These are phyloP conservation scores for Piaya cayana DNA, from an alignment of 2,113 vertebrate genomes.

Conservation along the genomic window DNA sequence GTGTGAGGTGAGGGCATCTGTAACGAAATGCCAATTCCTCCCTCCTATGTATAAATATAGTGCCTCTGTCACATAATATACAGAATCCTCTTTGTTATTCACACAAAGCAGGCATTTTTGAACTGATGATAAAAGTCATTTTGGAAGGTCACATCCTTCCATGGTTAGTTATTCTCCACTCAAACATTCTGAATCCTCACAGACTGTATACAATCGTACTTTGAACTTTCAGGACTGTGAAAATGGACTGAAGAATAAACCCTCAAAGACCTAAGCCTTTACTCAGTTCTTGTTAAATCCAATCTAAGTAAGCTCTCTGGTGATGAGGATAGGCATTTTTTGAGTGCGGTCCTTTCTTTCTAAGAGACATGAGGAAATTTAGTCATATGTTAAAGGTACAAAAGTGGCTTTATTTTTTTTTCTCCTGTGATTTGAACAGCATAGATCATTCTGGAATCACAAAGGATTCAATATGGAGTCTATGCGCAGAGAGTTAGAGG, in stretches of 20 bases:
- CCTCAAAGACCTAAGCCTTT: not conserved
- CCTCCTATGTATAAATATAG: constrained; percentile 19
- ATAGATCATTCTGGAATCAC: not conserved
- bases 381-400: not conserved
- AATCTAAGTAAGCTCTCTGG: not conserved
- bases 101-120: constrained; percentile 12
- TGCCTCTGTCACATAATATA: constrained; percentile 3
- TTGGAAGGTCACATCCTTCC: constrained; percentile 35
- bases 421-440: not conserved
- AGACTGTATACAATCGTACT: not conserved
- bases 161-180: not conserved
- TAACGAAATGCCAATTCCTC: constrained; percentile 11
- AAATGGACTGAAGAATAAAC: not conserved
- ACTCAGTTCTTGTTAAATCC: not conserved
- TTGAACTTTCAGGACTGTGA: not conserved
- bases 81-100: constrained; percentile 1
- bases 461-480: not conserved
- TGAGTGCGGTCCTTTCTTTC: not conserved
- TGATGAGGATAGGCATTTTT: not conserved
- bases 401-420: not conserved
- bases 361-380: not conserved
- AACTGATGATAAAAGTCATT: not conserved
- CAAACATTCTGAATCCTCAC: not conserved
- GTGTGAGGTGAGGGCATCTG: not conserved
- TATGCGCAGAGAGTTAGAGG: not conserved